Evolutionary conservation across 2,113 vertebrate species (phyloP), one percentile per base, ranked within the genome.

Genomic region (Psilopsiagon aurifrons): DNA sequence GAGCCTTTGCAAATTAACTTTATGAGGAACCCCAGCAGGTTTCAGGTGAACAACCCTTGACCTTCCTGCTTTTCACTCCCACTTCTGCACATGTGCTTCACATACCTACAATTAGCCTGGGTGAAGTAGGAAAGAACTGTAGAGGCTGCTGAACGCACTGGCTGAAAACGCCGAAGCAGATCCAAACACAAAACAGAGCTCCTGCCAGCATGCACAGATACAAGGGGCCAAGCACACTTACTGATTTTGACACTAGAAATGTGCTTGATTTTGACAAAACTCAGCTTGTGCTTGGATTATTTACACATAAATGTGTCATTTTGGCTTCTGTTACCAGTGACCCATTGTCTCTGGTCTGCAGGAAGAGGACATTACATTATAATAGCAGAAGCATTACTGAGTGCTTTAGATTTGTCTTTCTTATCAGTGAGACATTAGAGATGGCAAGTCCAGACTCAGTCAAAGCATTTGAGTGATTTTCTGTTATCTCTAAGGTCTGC

Each of bases 1-100:
- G 76, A 70, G 44, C 39, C 39, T 92, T 88, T 90, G 90, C 88
- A 92, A 88, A 96, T 94, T 93, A 92, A 89, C 91, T 93, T 92
- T 86, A 91, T 75, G 64, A 92, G 83, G 86, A 93, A 75, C 70
- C 76, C 83, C 90, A 11, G 3, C 73, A 91, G 86, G 69, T 76
- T 91, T 69, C 73, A 95, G 83, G 74, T 86, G 77, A 94, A 76
- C 51, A 94, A 67, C 71, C 66, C 77, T 93, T 95, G 95, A 95
- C 92, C 95, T 96, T 95, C 55, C 64, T 71, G 69, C 74, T 91
- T 83, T 92, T 73, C 1, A 0, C 12, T 89, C 73, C 91, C 80
- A 67, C 80, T 62, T 86, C 88, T 27, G 44, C 62, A 93, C 69
- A 88, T 82, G 73, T 96, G 90, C 52, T 94, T 86, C 90, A 66